These are phyloP conservation scores for Scotopteryx bipunctaria DNA, from an alignment of 2,888 invertebrate genomes.

Conservation along the genomic window DNA sequence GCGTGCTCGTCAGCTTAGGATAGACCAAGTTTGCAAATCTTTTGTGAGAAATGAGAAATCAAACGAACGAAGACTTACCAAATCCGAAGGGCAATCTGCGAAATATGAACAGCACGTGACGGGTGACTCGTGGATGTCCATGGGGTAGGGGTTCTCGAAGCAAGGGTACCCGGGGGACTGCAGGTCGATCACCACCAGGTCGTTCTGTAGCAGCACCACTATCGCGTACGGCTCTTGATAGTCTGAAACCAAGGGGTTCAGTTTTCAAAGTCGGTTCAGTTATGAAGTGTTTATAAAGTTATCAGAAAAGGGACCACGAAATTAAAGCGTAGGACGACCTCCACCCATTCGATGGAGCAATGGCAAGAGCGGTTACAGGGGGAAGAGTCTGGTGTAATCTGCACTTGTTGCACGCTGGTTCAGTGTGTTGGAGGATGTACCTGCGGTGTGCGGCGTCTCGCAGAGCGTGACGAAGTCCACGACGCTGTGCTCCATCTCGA, in stretches of 20 bases:
- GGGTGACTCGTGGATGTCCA: slow-evolving; percentile 99
- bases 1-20: no score
- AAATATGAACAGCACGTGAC: slow-evolving; percentile 98
- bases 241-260: slow-evolving; percentile 83
- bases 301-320: no score
- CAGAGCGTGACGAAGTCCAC: slow-evolving; percentile 98
- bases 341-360: no score
- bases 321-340: no score
- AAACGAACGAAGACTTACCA: slow-evolving; percentile 87
- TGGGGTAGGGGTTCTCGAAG: slow-evolving; percentile 99
- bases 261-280: no score
- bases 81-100: slow-evolving; percentile 98
- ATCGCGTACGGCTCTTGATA: slow-evolving; percentile 99
- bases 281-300: no score
- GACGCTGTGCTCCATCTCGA: slow-evolving; percentile 99
- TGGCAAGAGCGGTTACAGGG: no score
- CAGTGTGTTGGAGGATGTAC: slow-evolving; percentile 66
- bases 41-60: no score
- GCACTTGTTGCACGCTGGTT: no score
- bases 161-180: slow-evolving; percentile 98
- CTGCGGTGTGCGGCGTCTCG: slow-evolving; percentile 96
- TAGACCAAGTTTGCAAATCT: no score
- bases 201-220: slow-evolving; percentile 98
- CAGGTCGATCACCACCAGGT: slow-evolving; percentile 98
- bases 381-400: no score